Conservation (phyloP, 2,797 vertebrate genomes). For the Furcifer pardalis region DNA sequence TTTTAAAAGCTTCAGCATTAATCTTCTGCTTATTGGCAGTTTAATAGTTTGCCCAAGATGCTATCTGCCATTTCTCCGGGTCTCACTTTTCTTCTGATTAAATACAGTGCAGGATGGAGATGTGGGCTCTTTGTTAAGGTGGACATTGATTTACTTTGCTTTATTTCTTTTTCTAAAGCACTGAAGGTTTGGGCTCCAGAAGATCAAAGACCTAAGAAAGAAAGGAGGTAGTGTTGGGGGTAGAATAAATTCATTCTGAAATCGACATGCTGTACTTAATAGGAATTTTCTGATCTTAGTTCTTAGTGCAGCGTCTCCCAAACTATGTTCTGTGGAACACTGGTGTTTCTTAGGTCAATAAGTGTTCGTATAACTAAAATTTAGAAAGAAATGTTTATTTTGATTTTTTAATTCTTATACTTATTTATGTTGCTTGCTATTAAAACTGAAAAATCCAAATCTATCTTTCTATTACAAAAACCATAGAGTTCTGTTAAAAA, state of each 20-base stretch:
- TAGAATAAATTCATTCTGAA: slow-evolving; percentile 4
- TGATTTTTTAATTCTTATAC: too few relatives aligned
- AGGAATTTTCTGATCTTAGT: slow-evolving; percentile 9
- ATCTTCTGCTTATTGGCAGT: slow-evolving; percentile 67
- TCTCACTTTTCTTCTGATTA: slow-evolving; percentile 43
- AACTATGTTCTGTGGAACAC: too few relatives aligned
- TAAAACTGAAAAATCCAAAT: too few relatives aligned
- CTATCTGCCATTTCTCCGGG: slow-evolving; percentile 38
- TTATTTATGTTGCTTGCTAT: too few relatives aligned
- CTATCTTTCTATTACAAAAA: too few relatives aligned
- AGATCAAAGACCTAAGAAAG: slow-evolving; percentile 18
- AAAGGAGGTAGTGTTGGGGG: background rate
- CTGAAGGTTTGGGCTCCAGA: slow-evolving; percentile 21
- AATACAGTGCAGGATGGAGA: slow-evolving; percentile 22
- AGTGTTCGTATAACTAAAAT: too few relatives aligned
- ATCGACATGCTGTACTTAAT: background rate
- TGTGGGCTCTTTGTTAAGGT: slow-evolving; percentile 24
- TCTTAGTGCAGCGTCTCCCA: too few relatives aligned
- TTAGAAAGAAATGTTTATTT: too few relatives aligned
- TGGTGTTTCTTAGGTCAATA: too few relatives aligned
- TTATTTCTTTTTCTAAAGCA: slow-evolving; percentile 30
- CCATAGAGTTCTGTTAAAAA: too few relatives aligned
- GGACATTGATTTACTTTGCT: slow-evolving; percentile 31
- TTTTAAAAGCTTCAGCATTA: slow-evolving; percentile 48
- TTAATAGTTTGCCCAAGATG: slow-evolving; percentile 56